Evolutionary conservation across 2,797 vertebrate species (phyloP).

Genomic region (Hydrophis major): DNA sequence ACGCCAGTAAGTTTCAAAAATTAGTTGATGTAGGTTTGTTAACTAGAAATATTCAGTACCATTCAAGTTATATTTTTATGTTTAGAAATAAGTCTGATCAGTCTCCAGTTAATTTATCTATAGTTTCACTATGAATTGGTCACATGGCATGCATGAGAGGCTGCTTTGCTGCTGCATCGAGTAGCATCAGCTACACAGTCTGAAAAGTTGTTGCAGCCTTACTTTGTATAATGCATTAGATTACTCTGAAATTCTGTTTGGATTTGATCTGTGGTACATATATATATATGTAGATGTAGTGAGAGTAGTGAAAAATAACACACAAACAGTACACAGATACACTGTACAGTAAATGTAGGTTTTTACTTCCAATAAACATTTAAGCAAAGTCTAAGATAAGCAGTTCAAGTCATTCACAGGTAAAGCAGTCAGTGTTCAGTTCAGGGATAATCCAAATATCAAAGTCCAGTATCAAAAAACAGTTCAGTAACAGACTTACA

Average conservation of each 20-base stretch:
- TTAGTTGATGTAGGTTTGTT: constrained; percentile 29
- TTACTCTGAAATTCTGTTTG: background rate
- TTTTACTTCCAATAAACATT: too few relatives aligned
- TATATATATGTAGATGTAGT: background rate
- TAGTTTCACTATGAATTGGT: background rate
- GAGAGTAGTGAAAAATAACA: too few relatives aligned
- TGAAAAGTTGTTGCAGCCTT: background rate
- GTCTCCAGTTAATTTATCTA: background rate
- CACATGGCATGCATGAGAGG: background rate
- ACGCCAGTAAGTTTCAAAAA: constrained; percentile 85
- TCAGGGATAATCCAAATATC: too few relatives aligned
- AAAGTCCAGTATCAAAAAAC: too few relatives aligned
- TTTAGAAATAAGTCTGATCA: background rate
- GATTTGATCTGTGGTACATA: background rate
- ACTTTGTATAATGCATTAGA: background rate
- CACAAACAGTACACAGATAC: too few relatives aligned
- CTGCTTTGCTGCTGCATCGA: background rate
- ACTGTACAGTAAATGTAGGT: too few relatives aligned
- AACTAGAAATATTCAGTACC: background rate
- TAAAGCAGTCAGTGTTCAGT: too few relatives aligned
- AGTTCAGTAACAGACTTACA: too few relatives aligned
- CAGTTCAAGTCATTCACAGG: too few relatives aligned
- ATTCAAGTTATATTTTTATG: constrained; percentile 6
- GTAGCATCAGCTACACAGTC: constrained; percentile 1
- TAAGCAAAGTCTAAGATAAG: too few relatives aligned